These are phyloP conservation scores for Sebastes iracundus DNA, from an alignment of 2,797 vertebrate species.

Conservation along the genomic window DNA sequence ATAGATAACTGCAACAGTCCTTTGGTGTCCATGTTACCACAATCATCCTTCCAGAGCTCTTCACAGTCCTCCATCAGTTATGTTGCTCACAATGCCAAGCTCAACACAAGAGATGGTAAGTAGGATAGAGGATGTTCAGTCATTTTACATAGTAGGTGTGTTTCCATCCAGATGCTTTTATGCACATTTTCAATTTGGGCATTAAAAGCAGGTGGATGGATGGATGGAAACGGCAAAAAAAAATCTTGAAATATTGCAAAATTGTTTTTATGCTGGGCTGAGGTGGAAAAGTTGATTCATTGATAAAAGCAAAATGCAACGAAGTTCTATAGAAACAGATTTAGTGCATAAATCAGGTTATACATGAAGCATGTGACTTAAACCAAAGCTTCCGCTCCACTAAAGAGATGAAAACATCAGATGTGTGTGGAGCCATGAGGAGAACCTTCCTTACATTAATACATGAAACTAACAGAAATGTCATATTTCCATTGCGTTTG, in stretches of 20 bases:
- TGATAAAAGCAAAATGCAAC: too few species aligned
- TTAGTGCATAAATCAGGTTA: not conserved
- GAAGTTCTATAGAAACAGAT: not conserved
- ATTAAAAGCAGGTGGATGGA: too few species aligned
- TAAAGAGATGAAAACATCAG: not conserved
- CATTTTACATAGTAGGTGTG: not conserved
- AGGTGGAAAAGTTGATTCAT: too few species aligned
- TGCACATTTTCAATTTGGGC: not conserved
- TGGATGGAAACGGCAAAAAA: too few species aligned
- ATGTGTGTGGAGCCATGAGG: too few species aligned
- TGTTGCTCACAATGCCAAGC: slow-evolving; percentile 86
- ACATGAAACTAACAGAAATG: too few species aligned
- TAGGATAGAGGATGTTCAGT: not conserved
- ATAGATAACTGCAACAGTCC: slow-evolving; percentile 89
- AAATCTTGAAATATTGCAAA: too few species aligned
- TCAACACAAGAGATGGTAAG: slow-evolving; percentile 70
- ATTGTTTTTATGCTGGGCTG: too few species aligned
- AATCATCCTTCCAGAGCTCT: slow-evolving; percentile 88
- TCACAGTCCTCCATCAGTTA: slow-evolving; percentile 87
- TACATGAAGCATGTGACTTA: not conserved
- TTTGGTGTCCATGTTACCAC: slow-evolving; percentile 83
- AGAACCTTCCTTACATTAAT: too few species aligned
- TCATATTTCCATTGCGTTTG: too few species aligned
- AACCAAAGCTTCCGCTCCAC: not conserved
- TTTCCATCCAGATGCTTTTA: not conserved